These are phyloP conservation scores for Pseudomyrmex concolor DNA, from an alignment of 1,140 invertebrate genomes.

Conservation along the genomic window DNA sequence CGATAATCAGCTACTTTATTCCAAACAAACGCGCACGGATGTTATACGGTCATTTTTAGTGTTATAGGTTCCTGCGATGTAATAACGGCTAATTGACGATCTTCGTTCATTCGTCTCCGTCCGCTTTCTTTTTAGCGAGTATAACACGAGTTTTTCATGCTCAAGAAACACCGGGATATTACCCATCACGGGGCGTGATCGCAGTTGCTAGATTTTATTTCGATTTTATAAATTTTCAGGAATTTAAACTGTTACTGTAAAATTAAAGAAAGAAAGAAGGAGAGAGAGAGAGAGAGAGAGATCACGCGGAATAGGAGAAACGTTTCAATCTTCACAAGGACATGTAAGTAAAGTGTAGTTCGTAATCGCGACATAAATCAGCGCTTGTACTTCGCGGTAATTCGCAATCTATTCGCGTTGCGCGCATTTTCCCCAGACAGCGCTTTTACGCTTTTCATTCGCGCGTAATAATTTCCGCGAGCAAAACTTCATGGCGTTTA, in stretches of 20 bases:
- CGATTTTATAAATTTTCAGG: slow-evolving; percentile 52
- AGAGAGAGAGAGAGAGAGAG: too few species aligned
- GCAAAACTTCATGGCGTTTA: slow-evolving; percentile 8
- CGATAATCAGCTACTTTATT: slow-evolving; percentile 67
- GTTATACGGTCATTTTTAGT: slow-evolving; percentile 42
- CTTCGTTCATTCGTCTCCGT: slow-evolving; percentile 18
- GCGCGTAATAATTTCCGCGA: slow-evolving; percentile 6
- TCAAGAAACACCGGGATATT: slow-evolving; percentile 33
- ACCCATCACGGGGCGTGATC: not conserved
- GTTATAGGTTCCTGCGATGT: slow-evolving; percentile 17
- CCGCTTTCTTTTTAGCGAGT: not conserved
- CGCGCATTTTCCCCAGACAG: not conserved
- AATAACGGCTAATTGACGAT: slow-evolving; percentile 48
- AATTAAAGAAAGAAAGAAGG: not conserved
- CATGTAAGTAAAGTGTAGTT: not conserved
- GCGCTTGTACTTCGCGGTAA: not conserved
- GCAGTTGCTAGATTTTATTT: slow-evolving; percentile 51
- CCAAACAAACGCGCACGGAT: slow-evolving; percentile 33
- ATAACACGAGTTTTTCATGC: slow-evolving; percentile 5
- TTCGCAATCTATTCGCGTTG: not conserved
- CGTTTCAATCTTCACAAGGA: not conserved
- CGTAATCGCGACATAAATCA: slow-evolving; percentile 33
- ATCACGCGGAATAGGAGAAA: not conserved
- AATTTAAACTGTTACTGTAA: slow-evolving; percentile 38
- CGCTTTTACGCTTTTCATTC: slow-evolving; percentile 6